phyloP scores from a whole-genome alignment of 2,888 invertebrate species.

The Pomacea canaliculata region DNA sequence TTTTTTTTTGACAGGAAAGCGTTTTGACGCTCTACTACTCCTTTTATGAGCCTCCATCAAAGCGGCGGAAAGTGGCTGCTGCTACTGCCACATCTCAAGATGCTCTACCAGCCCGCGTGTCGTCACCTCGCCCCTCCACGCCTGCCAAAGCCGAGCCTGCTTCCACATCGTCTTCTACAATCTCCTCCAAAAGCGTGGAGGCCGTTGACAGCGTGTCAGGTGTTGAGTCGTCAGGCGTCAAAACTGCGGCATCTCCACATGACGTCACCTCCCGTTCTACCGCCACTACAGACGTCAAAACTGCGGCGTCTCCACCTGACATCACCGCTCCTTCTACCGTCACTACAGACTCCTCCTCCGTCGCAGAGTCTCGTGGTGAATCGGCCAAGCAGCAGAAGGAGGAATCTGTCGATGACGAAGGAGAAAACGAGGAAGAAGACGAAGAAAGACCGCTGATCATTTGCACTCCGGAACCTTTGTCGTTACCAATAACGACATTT shows the following conservation, averaged over 20 bases:
- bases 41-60: slow-evolving; percentile 54
- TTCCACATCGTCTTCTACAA: slow-evolving; percentile 9
- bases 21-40: slow-evolving; percentile 76
- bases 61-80: slow-evolving; percentile 30
- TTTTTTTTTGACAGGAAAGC: slow-evolving; percentile 73
- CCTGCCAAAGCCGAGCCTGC: slow-evolving; percentile 18
- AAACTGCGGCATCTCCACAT: slow-evolving; percentile 4
- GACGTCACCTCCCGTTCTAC: background rate
- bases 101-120: background rate
- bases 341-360: background rate
- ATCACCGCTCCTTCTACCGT: background rate
- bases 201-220: background rate
- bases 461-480: slow-evolving; percentile 5
- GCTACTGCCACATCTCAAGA: slow-evolving; percentile 21
- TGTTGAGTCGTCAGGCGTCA: background rate
- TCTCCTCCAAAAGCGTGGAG: slow-evolving; percentile 18
- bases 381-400: background rate
- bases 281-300: slow-evolving; percentile 3
- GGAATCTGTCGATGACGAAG: slow-evolving; percentile 12
- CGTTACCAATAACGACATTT: background rate
- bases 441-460: slow-evolving; percentile 23
- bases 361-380: background rate
- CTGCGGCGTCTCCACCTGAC: background rate
- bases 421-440: slow-evolving; percentile 13
- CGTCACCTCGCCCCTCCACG: slow-evolving; percentile 3